A percentile compares a stretch with the other conserved stretches of the same genome.
Evolutionary conservation across 2,797 vertebrate species (phyloP).

Genomic region (Valencia hispanica): DNA sequence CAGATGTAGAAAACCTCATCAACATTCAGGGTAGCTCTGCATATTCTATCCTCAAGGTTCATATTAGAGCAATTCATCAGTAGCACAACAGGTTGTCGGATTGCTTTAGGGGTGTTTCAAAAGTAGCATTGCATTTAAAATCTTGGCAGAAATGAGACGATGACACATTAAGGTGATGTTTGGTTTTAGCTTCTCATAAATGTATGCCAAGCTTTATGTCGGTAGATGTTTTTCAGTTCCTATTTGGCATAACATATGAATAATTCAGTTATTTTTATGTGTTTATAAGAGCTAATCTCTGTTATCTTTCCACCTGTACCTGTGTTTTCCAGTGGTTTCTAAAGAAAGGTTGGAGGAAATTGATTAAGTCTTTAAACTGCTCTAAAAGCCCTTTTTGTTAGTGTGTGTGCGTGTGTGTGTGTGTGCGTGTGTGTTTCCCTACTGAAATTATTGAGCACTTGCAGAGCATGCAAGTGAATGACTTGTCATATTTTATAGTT

Average conservation of each 20-base stretch:
- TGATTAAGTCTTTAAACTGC: not conserved
- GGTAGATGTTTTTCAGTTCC: not conserved
- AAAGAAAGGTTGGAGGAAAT: not conserved
- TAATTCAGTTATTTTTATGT: not conserved
- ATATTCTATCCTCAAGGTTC: not conserved
- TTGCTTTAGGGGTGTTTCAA: not conserved
- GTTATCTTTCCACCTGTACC: not conserved
- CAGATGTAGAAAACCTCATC: not conserved
- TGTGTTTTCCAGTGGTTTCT: not conserved
- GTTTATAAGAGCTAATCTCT: not conserved
- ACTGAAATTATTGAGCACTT: not conserved
- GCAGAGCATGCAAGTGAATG: not conserved
- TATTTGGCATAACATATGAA: not conserved
- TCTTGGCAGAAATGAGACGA: not conserved
- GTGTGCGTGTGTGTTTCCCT: not conserved
- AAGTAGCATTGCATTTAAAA: not conserved
- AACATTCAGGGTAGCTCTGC: not conserved
- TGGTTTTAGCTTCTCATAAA: not conserved
- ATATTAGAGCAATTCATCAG: not conserved
- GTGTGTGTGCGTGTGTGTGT: not conserved
- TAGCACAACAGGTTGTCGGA: not conserved
- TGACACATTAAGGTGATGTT: not conserved
- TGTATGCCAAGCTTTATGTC: not conserved
- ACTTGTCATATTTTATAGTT: not conserved
- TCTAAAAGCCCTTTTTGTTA: not conserved